Conservation (phyloP, 2,797 vertebrate genomes). For the Clarias laeviceps region DNA sequence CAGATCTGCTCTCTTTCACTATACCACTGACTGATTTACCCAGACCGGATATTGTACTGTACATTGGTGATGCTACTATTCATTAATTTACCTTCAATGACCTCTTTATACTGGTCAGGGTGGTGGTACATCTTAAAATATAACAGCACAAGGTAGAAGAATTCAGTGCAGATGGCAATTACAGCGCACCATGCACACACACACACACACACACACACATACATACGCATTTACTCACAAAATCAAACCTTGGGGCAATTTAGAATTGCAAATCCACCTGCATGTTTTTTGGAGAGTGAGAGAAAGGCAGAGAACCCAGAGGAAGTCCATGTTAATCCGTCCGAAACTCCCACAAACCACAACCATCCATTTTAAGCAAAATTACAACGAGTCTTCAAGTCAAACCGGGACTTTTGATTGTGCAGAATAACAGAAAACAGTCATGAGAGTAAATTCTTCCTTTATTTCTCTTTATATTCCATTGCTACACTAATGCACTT, state of each 20-base stretch:
- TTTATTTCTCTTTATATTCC: no score
- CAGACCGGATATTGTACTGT: no score
- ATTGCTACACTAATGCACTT: no score
- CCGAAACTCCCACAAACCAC: neutral
- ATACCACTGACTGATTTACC: neutral
- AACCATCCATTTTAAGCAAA: neutral
- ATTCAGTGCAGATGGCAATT: neutral
- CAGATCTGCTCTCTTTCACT: neutral
- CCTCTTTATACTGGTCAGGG: neutral
- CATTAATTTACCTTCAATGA: neutral
- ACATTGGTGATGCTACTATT: neutral
- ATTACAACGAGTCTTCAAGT: neutral
- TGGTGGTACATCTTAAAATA: neutral
- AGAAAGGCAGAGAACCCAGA: neutral
- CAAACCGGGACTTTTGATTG: no score
- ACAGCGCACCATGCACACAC: neutral
- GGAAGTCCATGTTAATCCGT: neutral
- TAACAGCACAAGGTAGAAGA: neutral
- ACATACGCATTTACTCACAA: neutral
- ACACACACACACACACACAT: neutral
- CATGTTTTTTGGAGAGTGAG: neutral
- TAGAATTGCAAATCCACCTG: neutral
- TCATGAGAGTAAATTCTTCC: no score
- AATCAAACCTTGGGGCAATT: neutral
- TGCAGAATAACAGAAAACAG: no score